A percentile compares a stretch with the other conserved stretches of the same genome.
phyloP scores from a whole-genome alignment of 2,888 invertebrate genomes.

The Trachelus stipa region DNA sequence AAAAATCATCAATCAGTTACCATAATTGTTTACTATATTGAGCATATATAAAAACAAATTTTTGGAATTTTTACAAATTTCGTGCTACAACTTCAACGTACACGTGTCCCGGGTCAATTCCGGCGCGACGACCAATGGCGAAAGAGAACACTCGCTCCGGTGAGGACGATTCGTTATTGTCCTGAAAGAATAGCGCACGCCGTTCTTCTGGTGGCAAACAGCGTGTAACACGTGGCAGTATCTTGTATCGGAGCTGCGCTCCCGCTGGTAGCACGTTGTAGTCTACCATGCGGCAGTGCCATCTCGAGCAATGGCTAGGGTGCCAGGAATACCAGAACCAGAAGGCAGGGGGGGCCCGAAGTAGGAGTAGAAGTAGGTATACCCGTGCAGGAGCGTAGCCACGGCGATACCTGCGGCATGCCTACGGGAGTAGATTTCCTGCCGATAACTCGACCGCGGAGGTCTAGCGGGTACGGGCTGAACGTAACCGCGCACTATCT shows the following conservation, averaged over 20 bases:
- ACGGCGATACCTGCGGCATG: constrained; percentile 44
- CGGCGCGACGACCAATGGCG: neutral
- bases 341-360: constrained; percentile 31
- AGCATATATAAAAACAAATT: neutral
- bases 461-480: constrained; percentile 49
- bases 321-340: constrained; percentile 19
- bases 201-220: constrained; percentile 65
- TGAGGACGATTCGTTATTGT: constrained; percentile 35
- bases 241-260: constrained; percentile 63
- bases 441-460: constrained; percentile 61
- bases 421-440: constrained; percentile 63
- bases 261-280: constrained; percentile 58
- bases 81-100: neutral
- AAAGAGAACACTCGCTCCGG: neutral
- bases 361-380: constrained; percentile 18
- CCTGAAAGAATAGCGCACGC: constrained; percentile 48
- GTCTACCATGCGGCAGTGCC: constrained; percentile 45
- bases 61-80: neutral
- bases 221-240: constrained; percentile 66
- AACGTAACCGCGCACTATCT: neutral
- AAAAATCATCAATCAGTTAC: constrained; percentile 22
- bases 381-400: constrained; percentile 21
- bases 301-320: constrained; percentile 37
- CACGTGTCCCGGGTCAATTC: neutral
- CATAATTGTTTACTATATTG: neutral